phyloP scores from a whole-genome alignment of 2,888 invertebrate genomes.

The Nomada ferruginata region DNA sequence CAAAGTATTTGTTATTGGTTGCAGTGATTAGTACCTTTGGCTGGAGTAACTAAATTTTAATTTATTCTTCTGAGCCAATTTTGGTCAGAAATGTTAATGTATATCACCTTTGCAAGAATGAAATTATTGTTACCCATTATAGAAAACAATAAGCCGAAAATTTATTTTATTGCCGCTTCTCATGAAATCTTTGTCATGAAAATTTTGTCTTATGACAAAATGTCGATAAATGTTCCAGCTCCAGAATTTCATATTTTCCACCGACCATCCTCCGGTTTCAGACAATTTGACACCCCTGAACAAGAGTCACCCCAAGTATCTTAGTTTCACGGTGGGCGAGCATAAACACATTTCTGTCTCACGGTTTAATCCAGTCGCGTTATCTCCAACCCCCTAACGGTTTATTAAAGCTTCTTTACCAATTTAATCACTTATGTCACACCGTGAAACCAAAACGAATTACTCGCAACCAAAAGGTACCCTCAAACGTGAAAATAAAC shows the following conservation, averaged over 20 bases:
- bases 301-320: no score
- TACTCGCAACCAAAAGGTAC: constrained; percentile 17
- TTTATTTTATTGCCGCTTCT: background rate
- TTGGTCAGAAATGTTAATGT: no score
- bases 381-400: background rate
- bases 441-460: constrained; percentile 31
- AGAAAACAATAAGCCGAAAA: background rate
- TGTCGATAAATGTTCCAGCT: background rate
- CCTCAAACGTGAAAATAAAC: constrained; percentile 33
- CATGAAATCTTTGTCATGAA: no score
- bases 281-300: background rate
- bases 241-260: background rate
- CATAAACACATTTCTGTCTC: constrained; percentile 1
- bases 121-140: background rate
- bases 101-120: no score
- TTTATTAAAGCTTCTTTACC: constrained; percentile 13
- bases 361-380: constrained; percentile 6
- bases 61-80: no score
- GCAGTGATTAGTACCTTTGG: no score
- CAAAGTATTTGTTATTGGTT: no score
- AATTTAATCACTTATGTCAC: background rate
- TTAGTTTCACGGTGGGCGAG: background rate
- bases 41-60: no score
- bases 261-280: background rate
- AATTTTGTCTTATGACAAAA: background rate